A percentile compares a stretch with the other conserved stretches of the same genome.
Evolutionary conservation across 2,888 invertebrate species (phyloP).

Genomic region (Chamaedrilus cognettii): DNA sequence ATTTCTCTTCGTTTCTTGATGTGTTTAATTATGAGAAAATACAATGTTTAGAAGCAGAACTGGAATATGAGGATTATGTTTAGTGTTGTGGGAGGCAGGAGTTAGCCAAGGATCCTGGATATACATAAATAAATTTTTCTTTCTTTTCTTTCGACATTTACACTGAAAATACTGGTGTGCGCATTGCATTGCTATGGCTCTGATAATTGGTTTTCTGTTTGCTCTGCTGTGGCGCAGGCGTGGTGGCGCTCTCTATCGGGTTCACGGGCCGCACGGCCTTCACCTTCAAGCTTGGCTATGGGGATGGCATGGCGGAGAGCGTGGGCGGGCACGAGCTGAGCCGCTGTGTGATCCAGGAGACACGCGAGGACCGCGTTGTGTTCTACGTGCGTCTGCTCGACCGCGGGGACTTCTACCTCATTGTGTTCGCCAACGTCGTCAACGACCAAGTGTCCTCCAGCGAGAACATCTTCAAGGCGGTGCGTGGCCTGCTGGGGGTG

Average conservation of each 20-base stretch:
- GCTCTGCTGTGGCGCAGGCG: constrained; percentile 54
- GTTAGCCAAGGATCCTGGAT: no score
- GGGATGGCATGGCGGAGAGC: constrained; percentile 50
- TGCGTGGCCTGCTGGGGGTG: not conserved
- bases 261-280: constrained; percentile 57
- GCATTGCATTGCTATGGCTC: no score
- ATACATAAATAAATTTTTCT: no score
- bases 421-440: constrained; percentile 54
- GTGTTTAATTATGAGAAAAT: no score
- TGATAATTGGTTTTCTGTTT: no score
- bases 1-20: no score
- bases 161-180: no score
- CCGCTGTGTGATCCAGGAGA: constrained; percentile 56
- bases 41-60: no score
- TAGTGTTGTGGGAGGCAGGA: no score
- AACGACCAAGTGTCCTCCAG: constrained; percentile 49
- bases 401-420: constrained; percentile 34
- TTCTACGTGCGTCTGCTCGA: constrained; percentile 40
- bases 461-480: constrained; percentile 56
- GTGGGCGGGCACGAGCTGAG: constrained; percentile 50
- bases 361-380: constrained; percentile 51
- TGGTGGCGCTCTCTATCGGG: constrained; percentile 54
- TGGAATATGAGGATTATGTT: no score
- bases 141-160: no score
- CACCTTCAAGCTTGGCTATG: constrained; percentile 57